Evolutionary conservation across 2,888 invertebrate species (phyloP).

Genomic region (Eurytoma californica): DNA sequence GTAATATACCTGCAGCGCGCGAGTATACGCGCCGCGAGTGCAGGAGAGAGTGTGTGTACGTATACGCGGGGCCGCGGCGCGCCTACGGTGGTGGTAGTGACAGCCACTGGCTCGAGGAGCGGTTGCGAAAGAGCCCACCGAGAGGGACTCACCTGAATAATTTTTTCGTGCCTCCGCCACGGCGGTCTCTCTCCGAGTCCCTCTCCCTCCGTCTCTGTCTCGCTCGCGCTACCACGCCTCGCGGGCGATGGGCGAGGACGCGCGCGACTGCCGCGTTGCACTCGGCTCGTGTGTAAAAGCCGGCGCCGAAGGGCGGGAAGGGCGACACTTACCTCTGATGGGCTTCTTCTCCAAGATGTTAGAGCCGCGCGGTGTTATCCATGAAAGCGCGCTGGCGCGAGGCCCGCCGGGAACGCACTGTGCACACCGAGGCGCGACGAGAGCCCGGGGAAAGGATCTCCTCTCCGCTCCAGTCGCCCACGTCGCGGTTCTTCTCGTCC

Average conservation of each 20-base stretch:
- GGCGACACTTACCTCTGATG: conserved; percentile 31
- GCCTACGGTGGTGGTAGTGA: conserved; percentile 27
- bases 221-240: conserved; percentile 8
- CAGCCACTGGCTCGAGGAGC: conserved; percentile 49
- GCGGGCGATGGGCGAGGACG: not conserved
- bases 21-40: not conserved
- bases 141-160: conserved; percentile 43
- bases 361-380: conserved; percentile 32
- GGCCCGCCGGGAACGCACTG: not conserved
- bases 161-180: conserved; percentile 23
- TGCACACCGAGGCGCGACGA: not conserved
- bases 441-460: not conserved
- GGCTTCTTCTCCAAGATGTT: conserved; percentile 47
- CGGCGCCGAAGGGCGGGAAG: not conserved
- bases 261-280: not conserved
- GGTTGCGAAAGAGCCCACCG: conserved; percentile 47
- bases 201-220: not conserved
- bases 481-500: not conserved
- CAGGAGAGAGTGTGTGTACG: not conserved
- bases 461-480: not conserved
- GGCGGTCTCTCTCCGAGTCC: not conserved
- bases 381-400: conserved; percentile 39
- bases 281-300: not conserved
- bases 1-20: not conserved
- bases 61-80: conserved; percentile 1